phyloP scores from a whole-genome alignment of 2,113 vertebrate species.

The Bothrops jararaca region DNA sequence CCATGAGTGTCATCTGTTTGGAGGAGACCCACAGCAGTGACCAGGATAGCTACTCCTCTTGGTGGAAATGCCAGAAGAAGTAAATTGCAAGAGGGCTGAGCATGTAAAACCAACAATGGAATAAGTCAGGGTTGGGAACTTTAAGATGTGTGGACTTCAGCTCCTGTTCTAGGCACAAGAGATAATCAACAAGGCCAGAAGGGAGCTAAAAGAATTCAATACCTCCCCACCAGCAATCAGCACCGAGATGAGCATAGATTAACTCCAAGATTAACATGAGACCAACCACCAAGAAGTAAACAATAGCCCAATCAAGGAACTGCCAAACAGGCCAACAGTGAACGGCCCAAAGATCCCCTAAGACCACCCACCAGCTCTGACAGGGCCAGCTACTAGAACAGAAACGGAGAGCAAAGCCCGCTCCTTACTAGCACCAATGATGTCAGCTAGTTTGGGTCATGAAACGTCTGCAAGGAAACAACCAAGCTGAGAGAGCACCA shows the following conservation, averaged over 20 bases:
- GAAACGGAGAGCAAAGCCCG: neutral
- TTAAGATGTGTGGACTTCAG: neutral
- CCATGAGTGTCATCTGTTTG: neutral
- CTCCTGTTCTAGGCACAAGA: neutral
- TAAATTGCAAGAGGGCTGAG: neutral
- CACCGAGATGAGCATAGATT: neutral
- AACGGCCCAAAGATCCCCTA: neutral
- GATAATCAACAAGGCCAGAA: neutral
- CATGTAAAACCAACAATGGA: neutral
- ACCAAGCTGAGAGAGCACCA: no score
- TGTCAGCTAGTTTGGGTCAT: neutral
- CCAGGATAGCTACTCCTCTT: neutral
- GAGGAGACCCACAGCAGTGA: neutral
- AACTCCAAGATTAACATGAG: neutral
- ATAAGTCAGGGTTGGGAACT: neutral
- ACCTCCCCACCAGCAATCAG: neutral
- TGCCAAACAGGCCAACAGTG: neutral
- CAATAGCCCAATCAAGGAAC: neutral
- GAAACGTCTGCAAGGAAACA: neutral
- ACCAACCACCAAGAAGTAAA: neutral
- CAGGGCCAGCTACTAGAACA: no score
- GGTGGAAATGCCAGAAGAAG: neutral
- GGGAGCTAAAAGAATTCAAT: neutral
- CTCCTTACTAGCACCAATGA: neutral
- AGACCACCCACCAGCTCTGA: neutral